phyloP scores from a whole-genome alignment of 2,797 vertebrate genomes.

The Myotis vivesi region DNA sequence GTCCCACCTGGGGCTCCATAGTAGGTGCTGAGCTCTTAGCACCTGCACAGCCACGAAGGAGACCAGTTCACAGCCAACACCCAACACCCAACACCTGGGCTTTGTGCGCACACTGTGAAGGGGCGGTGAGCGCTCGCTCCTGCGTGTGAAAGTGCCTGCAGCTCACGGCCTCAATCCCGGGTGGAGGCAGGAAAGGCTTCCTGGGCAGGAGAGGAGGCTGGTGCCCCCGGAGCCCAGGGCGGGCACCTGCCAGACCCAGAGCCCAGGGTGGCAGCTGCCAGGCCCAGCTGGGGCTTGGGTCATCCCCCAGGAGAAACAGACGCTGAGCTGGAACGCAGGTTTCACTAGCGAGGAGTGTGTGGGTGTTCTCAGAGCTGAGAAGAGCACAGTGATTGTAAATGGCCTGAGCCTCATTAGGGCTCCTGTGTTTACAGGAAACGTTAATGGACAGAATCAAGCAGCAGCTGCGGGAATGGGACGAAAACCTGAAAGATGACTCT shows the following conservation, averaged over 20 bases:
- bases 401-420: constrained; percentile 67
- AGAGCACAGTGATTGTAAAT: background rate
- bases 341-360: background rate
- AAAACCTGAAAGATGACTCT: constrained; percentile 97
- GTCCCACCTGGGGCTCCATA: no score
- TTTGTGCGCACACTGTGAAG: background rate
- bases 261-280: background rate
- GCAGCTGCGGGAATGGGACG: constrained; percentile 98
- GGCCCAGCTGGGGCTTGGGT: background rate
- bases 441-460: constrained; percentile 97
- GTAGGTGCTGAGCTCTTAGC: background rate
- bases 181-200: background rate
- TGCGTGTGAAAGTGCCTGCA: no score
- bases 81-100: no score
- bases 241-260: background rate
- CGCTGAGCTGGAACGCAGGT: rapidly evolving
- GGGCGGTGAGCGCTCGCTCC: background rate
- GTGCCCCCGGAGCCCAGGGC: background rate
- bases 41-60: background rate
- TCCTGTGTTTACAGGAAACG: constrained; percentile 82
- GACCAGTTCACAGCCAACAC: no score
- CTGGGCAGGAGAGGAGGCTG: background rate
- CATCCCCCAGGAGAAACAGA: background rate
- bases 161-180: background rate
- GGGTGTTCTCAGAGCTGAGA: background rate